Percentiles rank a stretch among this genome's conserved stretches.
Conservation (phyloP, 2,797 vertebrate genomes). For the Australoheros facetus region DNA sequence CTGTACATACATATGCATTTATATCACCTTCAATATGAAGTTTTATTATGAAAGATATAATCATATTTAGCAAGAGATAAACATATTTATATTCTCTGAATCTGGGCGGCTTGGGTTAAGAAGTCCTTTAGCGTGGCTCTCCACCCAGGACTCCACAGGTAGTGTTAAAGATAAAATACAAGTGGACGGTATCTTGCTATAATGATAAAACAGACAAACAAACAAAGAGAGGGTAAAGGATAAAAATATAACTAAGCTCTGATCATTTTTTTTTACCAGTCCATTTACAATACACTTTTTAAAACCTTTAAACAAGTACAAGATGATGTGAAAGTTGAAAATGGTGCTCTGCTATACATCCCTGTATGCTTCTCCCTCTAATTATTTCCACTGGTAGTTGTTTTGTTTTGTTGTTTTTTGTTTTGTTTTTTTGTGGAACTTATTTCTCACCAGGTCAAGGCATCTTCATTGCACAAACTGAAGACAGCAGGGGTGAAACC, state of each 20-base stretch:
- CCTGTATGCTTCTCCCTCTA: slow-evolving; percentile 67
- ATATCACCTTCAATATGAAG: slow-evolving; percentile 99
- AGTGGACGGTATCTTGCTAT: slow-evolving; percentile 67
- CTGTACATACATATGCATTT: slow-evolving; percentile 85
- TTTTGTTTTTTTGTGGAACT: slow-evolving; percentile 31
- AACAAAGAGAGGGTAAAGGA: slow-evolving; percentile 51
- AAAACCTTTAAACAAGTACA: slow-evolving; percentile 62
- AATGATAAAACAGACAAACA: slow-evolving; percentile 57
- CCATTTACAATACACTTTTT: slow-evolving; percentile 54
- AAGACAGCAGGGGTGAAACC: slow-evolving; percentile 62
- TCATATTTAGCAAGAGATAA: slow-evolving; percentile 90
- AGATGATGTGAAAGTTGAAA: slow-evolving; percentile 50
- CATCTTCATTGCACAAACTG: slow-evolving; percentile 70
- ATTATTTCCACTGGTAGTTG: slow-evolving; percentile 51
- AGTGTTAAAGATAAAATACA: slow-evolving; percentile 78
- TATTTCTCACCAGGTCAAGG: slow-evolving; percentile 63
- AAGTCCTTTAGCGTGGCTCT: slow-evolving; percentile 87
- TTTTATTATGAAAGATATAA: slow-evolving; percentile 86
- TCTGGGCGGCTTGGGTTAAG: slow-evolving; percentile 76
- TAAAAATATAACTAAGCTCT: slow-evolving; percentile 67
- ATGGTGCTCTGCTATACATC: slow-evolving; percentile 76
- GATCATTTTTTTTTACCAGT: slow-evolving; percentile 36
- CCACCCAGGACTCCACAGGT: slow-evolving; percentile 79
- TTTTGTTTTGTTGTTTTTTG: slow-evolving; percentile 44
- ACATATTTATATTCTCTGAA: slow-evolving; percentile 90